phyloP scores from a whole-genome alignment of 2,888 invertebrate genomes.

The Aphidius colemani region DNA sequence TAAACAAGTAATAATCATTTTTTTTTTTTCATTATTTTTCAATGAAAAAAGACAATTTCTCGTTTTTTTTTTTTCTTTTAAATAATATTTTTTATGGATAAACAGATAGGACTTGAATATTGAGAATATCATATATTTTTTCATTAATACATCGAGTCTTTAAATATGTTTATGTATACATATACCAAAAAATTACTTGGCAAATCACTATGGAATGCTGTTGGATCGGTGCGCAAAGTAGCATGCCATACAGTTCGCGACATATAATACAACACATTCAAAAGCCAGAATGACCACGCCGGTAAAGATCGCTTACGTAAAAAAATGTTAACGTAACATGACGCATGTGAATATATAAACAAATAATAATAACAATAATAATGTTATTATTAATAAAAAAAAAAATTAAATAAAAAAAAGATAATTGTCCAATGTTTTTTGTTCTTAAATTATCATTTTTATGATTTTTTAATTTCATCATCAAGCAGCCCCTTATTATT shows the following conservation, averaged over 20 bases:
- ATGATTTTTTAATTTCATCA: neutral
- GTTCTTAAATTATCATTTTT: too few species aligned
- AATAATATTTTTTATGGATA: too few species aligned
- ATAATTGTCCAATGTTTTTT: neutral
- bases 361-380: slow-evolving; percentile 1
- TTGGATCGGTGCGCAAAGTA: slow-evolving; percentile 48
- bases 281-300: slow-evolving; percentile 39
- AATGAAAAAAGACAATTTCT: neutral
- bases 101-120: too few species aligned
- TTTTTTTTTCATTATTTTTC: neutral
- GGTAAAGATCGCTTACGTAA: neutral
- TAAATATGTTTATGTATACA: slow-evolving; percentile 27
- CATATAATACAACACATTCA: slow-evolving; percentile 28
- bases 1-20: slow-evolving; percentile 7
- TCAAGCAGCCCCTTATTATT: too few species aligned
- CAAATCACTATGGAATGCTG: slow-evolving; percentile 57
- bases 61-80: too few species aligned
- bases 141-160: too few species aligned
- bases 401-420: slow-evolving; percentile 5
- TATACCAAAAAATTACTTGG: slow-evolving; percentile 51
- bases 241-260: slow-evolving; percentile 46
- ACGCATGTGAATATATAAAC: slow-evolving; percentile 15
- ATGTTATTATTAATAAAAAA: neutral
- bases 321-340: neutral
- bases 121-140: too few species aligned